phyloP scores from a whole-genome alignment of 1,140 invertebrate species.

The Probaryconus sp. region DNA sequence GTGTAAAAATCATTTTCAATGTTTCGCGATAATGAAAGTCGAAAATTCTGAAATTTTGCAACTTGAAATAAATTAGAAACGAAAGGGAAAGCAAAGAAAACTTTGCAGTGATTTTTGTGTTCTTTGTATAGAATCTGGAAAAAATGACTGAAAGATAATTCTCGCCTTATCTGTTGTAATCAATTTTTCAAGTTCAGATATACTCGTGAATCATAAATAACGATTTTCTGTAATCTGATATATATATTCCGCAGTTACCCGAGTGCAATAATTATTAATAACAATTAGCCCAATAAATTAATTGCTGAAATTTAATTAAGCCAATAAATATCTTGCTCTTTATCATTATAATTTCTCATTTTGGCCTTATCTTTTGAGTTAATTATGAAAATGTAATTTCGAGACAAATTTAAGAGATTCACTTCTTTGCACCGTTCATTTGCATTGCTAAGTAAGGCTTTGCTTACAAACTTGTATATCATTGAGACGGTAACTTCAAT shows the following conservation, averaged over 20 bases:
- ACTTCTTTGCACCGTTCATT: conserved; percentile 30
- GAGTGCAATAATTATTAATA: conserved; percentile 37
- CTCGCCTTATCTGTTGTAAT: too few relatives aligned
- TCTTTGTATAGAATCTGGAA: too few relatives aligned
- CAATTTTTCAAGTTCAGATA: too few relatives aligned
- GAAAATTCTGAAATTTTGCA: too few relatives aligned
- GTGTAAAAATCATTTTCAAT: too few relatives aligned
- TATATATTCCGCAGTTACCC: conserved; percentile 21
- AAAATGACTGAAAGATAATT: too few relatives aligned
- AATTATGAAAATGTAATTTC: conserved; percentile 48
- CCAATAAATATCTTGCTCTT: conserved; percentile 26
- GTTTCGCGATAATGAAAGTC: too few relatives aligned
- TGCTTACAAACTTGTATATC: conserved; percentile 25
- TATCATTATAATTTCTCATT: conserved; percentile 3
- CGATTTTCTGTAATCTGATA: too few relatives aligned
- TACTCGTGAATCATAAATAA: too few relatives aligned
- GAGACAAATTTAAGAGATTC: conserved; percentile 30
- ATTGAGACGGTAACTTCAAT: conserved; percentile 20
- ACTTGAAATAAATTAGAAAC: too few relatives aligned
- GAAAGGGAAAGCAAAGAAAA: too few relatives aligned
- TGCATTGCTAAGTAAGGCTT: conserved; percentile 39
- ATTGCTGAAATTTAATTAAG: conserved; percentile 30
- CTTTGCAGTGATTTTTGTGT: too few relatives aligned
- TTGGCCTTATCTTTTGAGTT: conserved; percentile 4
- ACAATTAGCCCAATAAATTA: conserved; percentile 31